phyloP scores from a whole-genome alignment of 1,140 invertebrate species.

The Berghia stephanieae region DNA sequence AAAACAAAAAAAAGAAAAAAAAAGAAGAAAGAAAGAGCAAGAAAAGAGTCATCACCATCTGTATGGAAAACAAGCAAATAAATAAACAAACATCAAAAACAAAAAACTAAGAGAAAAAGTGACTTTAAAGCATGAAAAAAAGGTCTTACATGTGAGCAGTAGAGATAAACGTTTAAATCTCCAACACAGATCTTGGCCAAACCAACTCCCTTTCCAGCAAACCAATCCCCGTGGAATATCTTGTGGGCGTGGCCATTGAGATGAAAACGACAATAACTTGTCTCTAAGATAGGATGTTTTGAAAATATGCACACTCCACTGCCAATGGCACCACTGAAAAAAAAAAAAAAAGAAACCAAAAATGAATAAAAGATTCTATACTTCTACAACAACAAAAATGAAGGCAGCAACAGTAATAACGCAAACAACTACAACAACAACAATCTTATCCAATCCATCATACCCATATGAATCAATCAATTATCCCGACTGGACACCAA shows the following conservation, averaged over 20 bases:
- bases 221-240: constrained; percentile 97
- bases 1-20: not conserved
- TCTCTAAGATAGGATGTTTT: constrained; percentile 84
- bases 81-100: not conserved
- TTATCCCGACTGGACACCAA: not conserved
- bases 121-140: not conserved
- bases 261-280: constrained; percentile 90
- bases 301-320: constrained; percentile 93
- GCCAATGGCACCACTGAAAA: constrained; percentile 85
- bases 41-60: not conserved
- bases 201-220: constrained; percentile 95
- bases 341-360: not conserved
- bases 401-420: not conserved
- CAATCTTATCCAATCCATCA: not conserved
- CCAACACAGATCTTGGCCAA: constrained; percentile 77
- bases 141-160: constrained; percentile 87
- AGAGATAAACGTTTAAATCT: constrained; percentile 84
- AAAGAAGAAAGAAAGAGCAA: not conserved
- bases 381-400: not conserved
- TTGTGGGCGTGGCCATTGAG: constrained; percentile 98
- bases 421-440: not conserved
- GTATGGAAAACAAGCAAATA: not conserved
- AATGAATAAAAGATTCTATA: not conserved
- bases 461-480: not conserved
- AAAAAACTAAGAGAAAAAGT: not conserved